Evolutionary conservation across 2,113 vertebrate genomes (phyloP).

Genomic region (Anhinga anhinga): DNA sequence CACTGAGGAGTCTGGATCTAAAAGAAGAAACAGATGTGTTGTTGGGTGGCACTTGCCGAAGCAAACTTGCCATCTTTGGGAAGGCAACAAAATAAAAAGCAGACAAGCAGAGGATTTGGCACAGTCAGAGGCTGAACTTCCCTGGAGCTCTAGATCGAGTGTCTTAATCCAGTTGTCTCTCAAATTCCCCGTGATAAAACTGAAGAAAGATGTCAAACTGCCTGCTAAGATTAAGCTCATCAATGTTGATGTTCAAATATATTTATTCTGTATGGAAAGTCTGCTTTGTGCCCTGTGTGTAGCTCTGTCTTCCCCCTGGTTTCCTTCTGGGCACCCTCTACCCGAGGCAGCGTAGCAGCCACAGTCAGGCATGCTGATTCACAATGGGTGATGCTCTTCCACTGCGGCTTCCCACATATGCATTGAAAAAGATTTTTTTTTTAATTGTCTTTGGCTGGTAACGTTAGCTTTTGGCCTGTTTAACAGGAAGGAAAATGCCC

Average conservation of each 20-base stretch:
- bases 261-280: neutral
- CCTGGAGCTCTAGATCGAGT: neutral
- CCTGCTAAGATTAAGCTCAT: neutral
- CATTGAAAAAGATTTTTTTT: neutral
- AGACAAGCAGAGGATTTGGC: neutral
- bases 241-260: neutral
- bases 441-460: neutral
- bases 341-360: rapidly evolving
- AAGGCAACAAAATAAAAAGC: neutral
- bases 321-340: neutral
- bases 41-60: neutral
- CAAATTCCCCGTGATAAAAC: neutral
- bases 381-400: neutral
- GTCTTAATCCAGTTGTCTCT: neutral
- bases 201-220: neutral
- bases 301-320: neutral
- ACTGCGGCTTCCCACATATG: rapidly evolving
- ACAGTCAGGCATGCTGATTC: rapidly evolving
- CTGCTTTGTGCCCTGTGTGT: neutral
- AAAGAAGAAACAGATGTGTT: neutral
- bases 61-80: neutral
- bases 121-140: neutral
- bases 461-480: neutral
- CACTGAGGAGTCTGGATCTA: neutral
- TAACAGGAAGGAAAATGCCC: neutral